Conservation (phyloP, 2,888 invertebrate genomes). For the Xestoiulus laeticollis region DNA sequence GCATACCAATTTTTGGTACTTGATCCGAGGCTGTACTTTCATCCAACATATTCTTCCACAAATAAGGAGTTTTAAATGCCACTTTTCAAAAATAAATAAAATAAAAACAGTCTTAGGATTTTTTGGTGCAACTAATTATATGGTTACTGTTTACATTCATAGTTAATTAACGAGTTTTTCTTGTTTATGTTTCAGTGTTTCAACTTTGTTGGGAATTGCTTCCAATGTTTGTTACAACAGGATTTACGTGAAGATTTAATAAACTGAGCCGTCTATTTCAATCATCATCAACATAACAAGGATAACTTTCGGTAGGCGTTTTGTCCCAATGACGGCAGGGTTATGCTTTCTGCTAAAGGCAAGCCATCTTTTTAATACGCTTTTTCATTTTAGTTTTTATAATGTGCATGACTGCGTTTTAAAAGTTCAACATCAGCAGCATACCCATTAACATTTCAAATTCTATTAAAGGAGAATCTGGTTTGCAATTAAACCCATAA, state of each 20-base stretch:
- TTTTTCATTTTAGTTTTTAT: not conserved
- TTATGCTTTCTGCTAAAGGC: not conserved
- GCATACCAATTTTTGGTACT: not conserved
- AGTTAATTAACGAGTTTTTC: conserved; percentile 6
- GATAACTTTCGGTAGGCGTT: not conserved
- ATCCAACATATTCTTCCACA: not conserved
- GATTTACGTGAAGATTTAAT: not conserved
- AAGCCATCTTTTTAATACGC: not conserved
- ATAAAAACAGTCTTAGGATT: not conserved
- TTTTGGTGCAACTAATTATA: not conserved
- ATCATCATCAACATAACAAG: not conserved
- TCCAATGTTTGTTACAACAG: not conserved
- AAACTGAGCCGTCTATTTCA: not conserved
- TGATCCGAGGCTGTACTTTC: not conserved
- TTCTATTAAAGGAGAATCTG: too few species aligned
- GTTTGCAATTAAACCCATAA: too few species aligned
- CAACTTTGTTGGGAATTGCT: not conserved
- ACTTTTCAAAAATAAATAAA: not conserved
- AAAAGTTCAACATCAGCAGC: too few species aligned
- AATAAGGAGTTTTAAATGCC: not conserved
- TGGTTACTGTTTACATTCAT: not conserved
- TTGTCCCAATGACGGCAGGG: conserved; percentile 17
- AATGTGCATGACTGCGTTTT: too few species aligned
- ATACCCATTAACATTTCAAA: too few species aligned
- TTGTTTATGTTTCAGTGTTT: not conserved